Conservation (phyloP, 2,888 invertebrate genomes). For the Drosophila dives region DNA sequence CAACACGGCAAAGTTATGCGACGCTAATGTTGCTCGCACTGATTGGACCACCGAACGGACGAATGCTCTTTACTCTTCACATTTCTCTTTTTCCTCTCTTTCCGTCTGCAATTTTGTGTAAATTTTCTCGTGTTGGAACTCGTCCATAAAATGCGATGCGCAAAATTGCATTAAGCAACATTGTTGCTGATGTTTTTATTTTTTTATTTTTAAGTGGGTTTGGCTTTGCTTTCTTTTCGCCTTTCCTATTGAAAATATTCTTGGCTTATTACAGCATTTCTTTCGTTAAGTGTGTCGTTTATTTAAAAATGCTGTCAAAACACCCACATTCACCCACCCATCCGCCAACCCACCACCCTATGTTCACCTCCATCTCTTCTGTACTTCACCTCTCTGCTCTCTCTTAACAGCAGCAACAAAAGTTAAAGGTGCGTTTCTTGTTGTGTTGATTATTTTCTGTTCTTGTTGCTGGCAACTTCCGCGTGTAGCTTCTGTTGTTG, state of each 20-base stretch:
- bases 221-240: constrained; percentile 11
- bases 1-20: constrained; percentile 69
- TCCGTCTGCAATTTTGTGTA: constrained; percentile 29
- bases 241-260: constrained; percentile 54
- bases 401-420: constrained; percentile 14
- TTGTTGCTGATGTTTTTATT: constrained; percentile 31
- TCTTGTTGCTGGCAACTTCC: constrained; percentile 44
- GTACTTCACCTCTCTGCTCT: constrained; percentile 7
- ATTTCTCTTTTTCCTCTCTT: not conserved
- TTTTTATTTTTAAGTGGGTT: constrained; percentile 7
- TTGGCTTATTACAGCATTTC: constrained; percentile 67
- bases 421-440: constrained; percentile 24
- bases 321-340: constrained; percentile 3
- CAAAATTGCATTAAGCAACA: constrained; percentile 48
- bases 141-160: constrained; percentile 63
- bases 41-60: constrained; percentile 33
- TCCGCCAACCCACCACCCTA: not conserved
- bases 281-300: constrained; percentile 60
- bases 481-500: constrained; percentile 38
- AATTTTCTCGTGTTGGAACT: constrained; percentile 61
- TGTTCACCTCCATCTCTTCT: not conserved
- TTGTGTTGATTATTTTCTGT: constrained; percentile 7
- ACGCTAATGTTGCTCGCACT: constrained; percentile 67
- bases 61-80: not conserved
- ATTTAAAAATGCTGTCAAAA: constrained; percentile 50